Evolutionary conservation across 2,797 vertebrate genomes (phyloP), one percentile per base, ranked within the genome.

Genomic region (Leptodactylus fallax): DNA sequence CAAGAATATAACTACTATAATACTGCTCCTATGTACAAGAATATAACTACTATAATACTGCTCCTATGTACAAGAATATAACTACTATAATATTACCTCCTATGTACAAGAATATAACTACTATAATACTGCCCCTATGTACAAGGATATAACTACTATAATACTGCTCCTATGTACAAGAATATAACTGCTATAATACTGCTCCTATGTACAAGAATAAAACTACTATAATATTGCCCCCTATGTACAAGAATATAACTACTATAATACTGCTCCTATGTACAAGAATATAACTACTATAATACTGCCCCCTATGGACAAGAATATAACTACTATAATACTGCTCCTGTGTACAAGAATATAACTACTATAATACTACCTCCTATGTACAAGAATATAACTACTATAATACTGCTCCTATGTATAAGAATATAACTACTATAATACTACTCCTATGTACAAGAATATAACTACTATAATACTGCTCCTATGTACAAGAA

Each of bases 31-130:
- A 69, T 69, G 16, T 17, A 72, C 69, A 72, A 21, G 69, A 72
- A 47, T 72, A 72, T 72, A 72, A 72, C 69, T 72, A 72, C 69
- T 45, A 72, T 72, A 72, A 72, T 72, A 72, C 69, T 72, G 36
- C 69, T 8, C 25, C 67, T 71, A 36, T 71, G 3, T 71, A 71
- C 25, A 65, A 25, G 61, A 65, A 65, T 65, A 65, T 65, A 65
- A 65, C 9, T 65, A 23, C 61, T 65, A 65, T 65, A 65, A 65
- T 25, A 65, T 21, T 65, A n/a, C 61, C 16, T 6, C 60, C 19
- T 61, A 19, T 61, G 60, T 21, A 3, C 56, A 58, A 16, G 56
- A 58, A 58, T 58, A 58, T 58, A 58, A 58, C 56, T 58, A 19
- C 60, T 61, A 61, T 61, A 61, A 61, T 58, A 58, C 56, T 58